Base-by-base conservation (phyloP, 2,797 vertebrate species). In the Staurois parvus region DNA sequence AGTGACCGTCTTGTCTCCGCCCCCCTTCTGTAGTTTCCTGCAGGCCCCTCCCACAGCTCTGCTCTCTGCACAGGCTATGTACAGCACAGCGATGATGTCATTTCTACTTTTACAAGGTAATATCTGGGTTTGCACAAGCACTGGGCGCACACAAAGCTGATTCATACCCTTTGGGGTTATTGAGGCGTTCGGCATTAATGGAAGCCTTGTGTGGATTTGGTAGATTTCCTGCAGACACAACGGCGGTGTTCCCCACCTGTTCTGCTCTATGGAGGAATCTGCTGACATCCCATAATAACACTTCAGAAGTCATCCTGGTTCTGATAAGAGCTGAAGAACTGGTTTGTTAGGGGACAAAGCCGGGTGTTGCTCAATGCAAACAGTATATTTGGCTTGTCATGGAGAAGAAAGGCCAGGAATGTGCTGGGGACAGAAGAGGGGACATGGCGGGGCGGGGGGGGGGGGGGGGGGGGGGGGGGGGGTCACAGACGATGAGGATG, bases 221-320 rank as follows among this genome's bases (percentile, higher is more conserved):
- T 3, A 48, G 12, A 48, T 48, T 62, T 62, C 56, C 56, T 24
- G 1, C 56, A n/a, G 21, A 62, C 56, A n/a, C 56, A 7, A 62
- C n/a, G 12, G 45, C 45, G 40, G 40, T 56, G 34, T 34, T 59
- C 52, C 19, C 17, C 15, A 19, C 52, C 52, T 59, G 52, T 59
- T 21, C 52, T 21, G 48, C 4, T 56, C 84, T 34, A 83, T 15
- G 32, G 75, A 62, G 69, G 0, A n/a, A 78, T 30, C 64, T 67
- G 40, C 62, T 29, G 0, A n/a, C 75, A 40, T 78, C 66, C 37
- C 59, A 66, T 42, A 40, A 1, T 0, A 67, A 30, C 64, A 67
- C 76, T 68, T 67, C 28, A 78, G n/a, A 64, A 42, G 3, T 62
- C 32, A 34, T 62, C 52, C 37, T 26, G 62, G 15, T 17, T 2